These are phyloP conservation scores for Brachirus orientalis DNA, from an alignment of 2,113 vertebrate species.

Conservation along the genomic window DNA sequence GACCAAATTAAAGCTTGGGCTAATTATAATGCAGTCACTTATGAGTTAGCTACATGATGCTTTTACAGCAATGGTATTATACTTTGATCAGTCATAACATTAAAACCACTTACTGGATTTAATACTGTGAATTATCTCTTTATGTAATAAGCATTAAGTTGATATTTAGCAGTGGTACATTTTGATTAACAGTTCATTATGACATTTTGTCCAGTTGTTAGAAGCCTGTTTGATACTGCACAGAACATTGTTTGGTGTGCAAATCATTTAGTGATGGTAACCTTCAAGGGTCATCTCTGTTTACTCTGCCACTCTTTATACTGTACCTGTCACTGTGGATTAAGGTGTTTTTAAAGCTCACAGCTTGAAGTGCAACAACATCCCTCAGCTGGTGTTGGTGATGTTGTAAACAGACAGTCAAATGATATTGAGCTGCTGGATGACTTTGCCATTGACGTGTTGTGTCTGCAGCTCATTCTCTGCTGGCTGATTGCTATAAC, in stretches of 20 bases:
- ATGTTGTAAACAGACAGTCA: slow-evolving; percentile 50
- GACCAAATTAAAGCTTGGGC: slow-evolving; percentile 2
- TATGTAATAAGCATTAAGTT: not conserved
- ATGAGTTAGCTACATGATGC: not conserved
- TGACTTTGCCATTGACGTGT: slow-evolving; percentile 57
- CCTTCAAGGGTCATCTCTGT: slow-evolving; percentile 65
- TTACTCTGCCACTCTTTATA: slow-evolving; percentile 56
- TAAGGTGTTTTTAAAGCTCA: slow-evolving; percentile 67
- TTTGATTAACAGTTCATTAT: slow-evolving; percentile 19
- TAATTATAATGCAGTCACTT: slow-evolving; percentile 4
- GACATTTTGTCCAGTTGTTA: slow-evolving; percentile 13
- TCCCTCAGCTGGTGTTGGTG: slow-evolving; percentile 58
- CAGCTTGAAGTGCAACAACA: slow-evolving; percentile 55
- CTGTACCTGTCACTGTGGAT: slow-evolving; percentile 56
- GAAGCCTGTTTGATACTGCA: slow-evolving; percentile 19
- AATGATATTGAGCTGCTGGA: slow-evolving; percentile 47
- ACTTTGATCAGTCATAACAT: not conserved
- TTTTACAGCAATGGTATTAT: too few relatives aligned
- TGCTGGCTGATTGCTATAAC: slow-evolving; percentile 57
- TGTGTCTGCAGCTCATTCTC: slow-evolving; percentile 39
- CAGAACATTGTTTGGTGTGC: slow-evolving; percentile 32
- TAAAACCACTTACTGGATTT: not conserved
- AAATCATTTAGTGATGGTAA: slow-evolving; percentile 48
- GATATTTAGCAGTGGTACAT: not conserved
- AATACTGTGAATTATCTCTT: not conserved